A percentile compares a stretch with the other conserved stretches of the same genome.
Conservation (phyloP, 92 coral and sea anemone species). For the Palythoa heliodiscus region DNA sequence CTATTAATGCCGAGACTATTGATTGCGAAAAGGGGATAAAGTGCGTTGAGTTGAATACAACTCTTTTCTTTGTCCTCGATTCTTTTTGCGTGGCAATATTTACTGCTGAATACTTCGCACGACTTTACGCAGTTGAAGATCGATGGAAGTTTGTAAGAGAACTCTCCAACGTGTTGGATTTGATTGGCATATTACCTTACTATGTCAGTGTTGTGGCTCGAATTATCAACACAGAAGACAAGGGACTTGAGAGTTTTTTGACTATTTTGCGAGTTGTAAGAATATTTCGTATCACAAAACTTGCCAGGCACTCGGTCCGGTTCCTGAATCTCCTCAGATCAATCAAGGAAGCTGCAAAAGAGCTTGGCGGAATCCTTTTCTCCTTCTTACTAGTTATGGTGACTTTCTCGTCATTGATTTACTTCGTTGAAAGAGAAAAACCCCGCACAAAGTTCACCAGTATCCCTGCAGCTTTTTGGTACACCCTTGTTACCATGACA, state of each 20-base stretch:
- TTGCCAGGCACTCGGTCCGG: constrained; percentile 78
- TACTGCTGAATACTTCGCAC: constrained; percentile 70
- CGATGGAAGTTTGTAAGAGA: constrained; percentile 66
- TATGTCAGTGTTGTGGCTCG: constrained; percentile 64
- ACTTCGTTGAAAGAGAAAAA: constrained; percentile 52
- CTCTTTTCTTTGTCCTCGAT: constrained; percentile 62
- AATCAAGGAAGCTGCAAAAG: constrained; percentile 71
- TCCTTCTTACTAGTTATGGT: constrained; percentile 80
- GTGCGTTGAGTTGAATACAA: constrained; percentile 46
- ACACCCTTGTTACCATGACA: constrained; percentile 92
- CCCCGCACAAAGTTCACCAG: constrained; percentile 58
- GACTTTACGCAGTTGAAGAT: constrained; percentile 70
- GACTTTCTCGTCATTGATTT: constrained; percentile 71
- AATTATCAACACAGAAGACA: constrained; percentile 48
- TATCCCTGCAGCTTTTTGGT: constrained; percentile 87
- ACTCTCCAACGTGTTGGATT: constrained; percentile 68
- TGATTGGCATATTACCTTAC: constrained; percentile 81
- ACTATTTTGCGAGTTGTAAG: constrained; percentile 74
- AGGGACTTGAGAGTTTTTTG: constrained; percentile 50
- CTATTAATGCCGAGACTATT: constrained; percentile 79
- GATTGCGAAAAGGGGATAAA: constrained; percentile 46
- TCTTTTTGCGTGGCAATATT: constrained; percentile 86
- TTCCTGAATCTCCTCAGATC: constrained; percentile 70
- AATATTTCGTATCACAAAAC: constrained; percentile 76
- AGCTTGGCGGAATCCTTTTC: constrained; percentile 84